Evolutionary conservation across 1,140 invertebrate genomes (phyloP).

Genomic region (Trachymyrmex septentrionalis): DNA sequence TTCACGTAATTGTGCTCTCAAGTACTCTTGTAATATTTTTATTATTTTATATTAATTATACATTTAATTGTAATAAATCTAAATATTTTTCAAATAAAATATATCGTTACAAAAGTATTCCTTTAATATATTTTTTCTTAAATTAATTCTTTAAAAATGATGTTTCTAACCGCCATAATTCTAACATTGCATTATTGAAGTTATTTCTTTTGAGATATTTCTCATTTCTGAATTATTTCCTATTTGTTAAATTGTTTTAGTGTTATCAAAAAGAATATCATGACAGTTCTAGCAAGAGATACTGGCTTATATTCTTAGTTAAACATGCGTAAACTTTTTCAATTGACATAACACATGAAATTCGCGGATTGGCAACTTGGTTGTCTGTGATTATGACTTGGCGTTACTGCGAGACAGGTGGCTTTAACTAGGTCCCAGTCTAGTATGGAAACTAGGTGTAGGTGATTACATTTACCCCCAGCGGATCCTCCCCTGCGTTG

Average conservation of each 20-base stretch:
- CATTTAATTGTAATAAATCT: neutral
- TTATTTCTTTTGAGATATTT: neutral
- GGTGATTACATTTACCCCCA: constrained; percentile 66
- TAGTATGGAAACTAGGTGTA: constrained; percentile 57
- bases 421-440: constrained; percentile 68
- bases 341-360: neutral
- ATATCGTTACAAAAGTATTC: neutral
- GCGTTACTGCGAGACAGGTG: constrained; percentile 53
- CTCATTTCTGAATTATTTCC: neutral
- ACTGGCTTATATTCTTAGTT: neutral
- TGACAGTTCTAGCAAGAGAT: neutral
- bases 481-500: constrained; percentile 34
- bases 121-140: neutral
- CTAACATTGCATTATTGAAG: neutral
- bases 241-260: neutral
- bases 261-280: neutral
- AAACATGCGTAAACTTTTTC: neutral
- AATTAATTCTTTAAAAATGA: neutral
- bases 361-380: neutral
- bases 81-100: neutral
- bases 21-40: neutral
- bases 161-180: neutral
- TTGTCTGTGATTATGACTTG: constrained; percentile 46
- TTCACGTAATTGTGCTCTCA: neutral
- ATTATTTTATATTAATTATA: neutral